phyloP scores from a whole-genome alignment of 2,888 invertebrate species.

The Tenthredo livida region DNA sequence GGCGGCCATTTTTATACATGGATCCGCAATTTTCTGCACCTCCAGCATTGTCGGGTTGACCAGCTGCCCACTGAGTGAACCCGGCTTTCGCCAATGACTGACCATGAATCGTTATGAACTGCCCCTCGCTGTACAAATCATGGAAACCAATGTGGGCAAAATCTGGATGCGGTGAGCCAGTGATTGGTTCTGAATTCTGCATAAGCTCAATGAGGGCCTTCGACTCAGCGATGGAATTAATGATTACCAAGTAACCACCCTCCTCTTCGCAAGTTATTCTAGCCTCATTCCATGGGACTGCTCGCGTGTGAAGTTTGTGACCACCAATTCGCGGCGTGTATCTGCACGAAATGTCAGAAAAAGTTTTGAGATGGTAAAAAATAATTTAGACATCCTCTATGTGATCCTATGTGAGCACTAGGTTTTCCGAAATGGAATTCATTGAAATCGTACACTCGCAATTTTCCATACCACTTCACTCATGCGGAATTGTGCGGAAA shows the following conservation, averaged over 20 bases:
- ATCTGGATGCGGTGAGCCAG: background rate
- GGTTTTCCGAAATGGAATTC: background rate
- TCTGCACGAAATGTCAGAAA: background rate
- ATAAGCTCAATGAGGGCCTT: background rate
- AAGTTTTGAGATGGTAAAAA: background rate
- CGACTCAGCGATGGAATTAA: slow-evolving; percentile 38
- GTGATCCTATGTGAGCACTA: background rate
- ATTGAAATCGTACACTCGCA: background rate
- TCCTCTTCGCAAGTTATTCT: slow-evolving; percentile 46
- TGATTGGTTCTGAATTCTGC: background rate
- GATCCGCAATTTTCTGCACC: slow-evolving; percentile 4
- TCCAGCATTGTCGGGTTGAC: slow-evolving; percentile 8
- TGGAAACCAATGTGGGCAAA: slow-evolving; percentile 40
- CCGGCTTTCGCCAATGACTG: slow-evolving; percentile 35
- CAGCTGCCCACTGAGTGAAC: background rate
- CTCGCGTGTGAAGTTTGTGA: slow-evolving; percentile 37
- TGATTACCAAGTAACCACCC: slow-evolving; percentile 29
- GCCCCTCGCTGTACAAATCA: slow-evolving; percentile 35
- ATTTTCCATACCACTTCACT: background rate
- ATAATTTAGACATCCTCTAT: background rate
- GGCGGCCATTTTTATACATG: background rate
- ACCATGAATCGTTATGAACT: slow-evolving; percentile 44
- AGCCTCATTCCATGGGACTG: slow-evolving; percentile 25
- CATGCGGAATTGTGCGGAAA: background rate
- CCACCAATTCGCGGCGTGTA: slow-evolving; percentile 12